Evolutionary conservation across 1,140 invertebrate genomes (phyloP).

Genomic region (Holcopasites calliopsidis): DNA sequence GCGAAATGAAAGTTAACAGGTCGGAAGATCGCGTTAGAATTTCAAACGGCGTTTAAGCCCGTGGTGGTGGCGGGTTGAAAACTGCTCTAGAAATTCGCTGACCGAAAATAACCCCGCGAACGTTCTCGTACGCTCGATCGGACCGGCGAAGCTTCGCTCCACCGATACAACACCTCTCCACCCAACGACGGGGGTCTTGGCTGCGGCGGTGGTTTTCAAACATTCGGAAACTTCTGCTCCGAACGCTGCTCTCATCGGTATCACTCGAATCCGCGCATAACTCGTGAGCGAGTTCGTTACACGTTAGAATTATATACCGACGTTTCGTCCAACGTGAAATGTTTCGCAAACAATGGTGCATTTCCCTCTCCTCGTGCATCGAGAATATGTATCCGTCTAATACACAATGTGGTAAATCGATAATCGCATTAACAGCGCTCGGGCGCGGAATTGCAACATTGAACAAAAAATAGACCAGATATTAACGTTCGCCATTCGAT

Average conservation of each 20-base stretch:
- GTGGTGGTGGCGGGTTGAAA: neutral
- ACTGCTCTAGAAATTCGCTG: constrained; percentile 1
- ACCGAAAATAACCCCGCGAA: neutral
- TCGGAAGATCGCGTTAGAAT: neutral
- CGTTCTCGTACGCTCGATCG: constrained; percentile 9
- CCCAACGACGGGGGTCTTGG: neutral
- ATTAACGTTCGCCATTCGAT: neutral
- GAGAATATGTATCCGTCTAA: neutral
- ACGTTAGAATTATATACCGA: neutral
- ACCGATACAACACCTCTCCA: neutral
- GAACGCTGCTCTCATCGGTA: constrained; percentile 1
- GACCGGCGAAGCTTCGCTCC: neutral
- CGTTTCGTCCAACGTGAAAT: neutral
- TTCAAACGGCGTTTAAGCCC: neutral
- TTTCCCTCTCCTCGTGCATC: neutral
- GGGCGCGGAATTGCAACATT: neutral
- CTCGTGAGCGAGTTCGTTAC: neutral
- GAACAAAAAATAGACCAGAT: too few species aligned
- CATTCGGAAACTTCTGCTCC: constrained; percentile 4
- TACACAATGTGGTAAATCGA: neutral
- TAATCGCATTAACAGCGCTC: constrained; percentile 9
- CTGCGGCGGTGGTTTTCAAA: neutral
- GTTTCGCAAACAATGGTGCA: neutral
- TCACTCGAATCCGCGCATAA: constrained; percentile 17
- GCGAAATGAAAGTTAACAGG: neutral